Conservation (phyloP, 2,113 vertebrate species). For the Panthera uncia region DNA sequence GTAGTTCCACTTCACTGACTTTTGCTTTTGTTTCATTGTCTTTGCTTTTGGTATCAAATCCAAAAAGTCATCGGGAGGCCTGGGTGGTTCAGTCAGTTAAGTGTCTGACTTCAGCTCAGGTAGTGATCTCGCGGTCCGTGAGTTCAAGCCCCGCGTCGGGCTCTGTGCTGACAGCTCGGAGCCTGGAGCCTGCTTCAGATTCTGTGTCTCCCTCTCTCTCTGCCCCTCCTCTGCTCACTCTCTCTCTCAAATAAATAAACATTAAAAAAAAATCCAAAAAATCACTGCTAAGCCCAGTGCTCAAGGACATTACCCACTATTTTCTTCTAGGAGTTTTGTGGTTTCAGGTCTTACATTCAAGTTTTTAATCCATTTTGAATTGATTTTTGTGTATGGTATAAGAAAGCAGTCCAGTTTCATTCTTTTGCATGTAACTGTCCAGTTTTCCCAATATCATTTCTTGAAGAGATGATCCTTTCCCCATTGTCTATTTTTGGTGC, state of each 20-base stretch:
- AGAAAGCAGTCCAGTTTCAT: background rate
- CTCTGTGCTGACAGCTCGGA: too few species aligned
- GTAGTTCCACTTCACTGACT: background rate
- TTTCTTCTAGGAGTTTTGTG: background rate
- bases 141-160: too few species aligned
- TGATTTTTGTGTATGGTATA: background rate
- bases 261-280: background rate
- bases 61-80: background rate
- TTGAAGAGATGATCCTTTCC: background rate
- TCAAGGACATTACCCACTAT: background rate
- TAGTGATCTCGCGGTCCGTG: rapidly evolving
- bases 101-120: too few species aligned
- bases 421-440: background rate
- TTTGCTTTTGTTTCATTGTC: background rate
- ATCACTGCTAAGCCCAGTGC: background rate
- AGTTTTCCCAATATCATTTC: background rate
- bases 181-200: too few species aligned
- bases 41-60: background rate
- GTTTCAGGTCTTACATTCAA: background rate
- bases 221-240: too few species aligned
- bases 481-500: background rate
- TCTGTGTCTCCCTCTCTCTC: too few species aligned
- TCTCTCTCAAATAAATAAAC: too few species aligned
- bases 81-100: too few species aligned
- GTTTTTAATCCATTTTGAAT: background rate